Evolutionary conservation across 2,797 vertebrate genomes (phyloP).

Genomic region (Acanthiza pusilla): DNA sequence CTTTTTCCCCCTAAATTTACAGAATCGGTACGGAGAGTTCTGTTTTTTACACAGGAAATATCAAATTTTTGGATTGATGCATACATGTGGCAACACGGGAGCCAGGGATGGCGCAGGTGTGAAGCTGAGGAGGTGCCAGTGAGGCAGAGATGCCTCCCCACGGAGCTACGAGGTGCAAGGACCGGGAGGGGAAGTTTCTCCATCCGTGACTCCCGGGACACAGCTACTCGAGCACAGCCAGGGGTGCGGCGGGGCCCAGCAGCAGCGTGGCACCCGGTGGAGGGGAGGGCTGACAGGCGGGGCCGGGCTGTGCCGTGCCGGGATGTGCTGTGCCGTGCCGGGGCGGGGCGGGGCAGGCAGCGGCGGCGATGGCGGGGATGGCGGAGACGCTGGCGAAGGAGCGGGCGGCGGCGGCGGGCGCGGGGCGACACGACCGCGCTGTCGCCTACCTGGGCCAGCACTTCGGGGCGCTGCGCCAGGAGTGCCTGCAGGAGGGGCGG

Average conservation of each 20-base stretch:
- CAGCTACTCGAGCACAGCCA: accelerated
- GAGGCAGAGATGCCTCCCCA: not conserved
- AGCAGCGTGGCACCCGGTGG: not conserved
- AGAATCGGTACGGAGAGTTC: not conserved
- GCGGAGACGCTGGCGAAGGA: constrained; percentile 8
- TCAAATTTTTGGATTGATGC: accelerated
- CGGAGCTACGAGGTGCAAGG: accelerated
- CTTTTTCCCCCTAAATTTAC: not conserved
- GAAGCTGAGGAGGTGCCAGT: not conserved
- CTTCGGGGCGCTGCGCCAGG: constrained; percentile 73
- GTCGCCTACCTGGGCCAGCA: constrained; percentile 83
- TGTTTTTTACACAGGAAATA: accelerated
- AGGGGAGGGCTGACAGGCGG: not conserved
- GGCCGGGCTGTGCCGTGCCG: not conserved
- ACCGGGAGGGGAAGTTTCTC: accelerated
- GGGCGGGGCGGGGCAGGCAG: not conserved
- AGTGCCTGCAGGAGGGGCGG: constrained; percentile 69
- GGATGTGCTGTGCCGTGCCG: not conserved
- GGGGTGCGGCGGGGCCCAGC: not conserved
- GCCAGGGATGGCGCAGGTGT: accelerated
- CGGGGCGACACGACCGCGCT: constrained; percentile 82
- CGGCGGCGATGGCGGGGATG: not conserved
- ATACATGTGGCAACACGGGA: accelerated
- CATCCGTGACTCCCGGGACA: accelerated
- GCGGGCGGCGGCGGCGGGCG: constrained; percentile 73